Evolutionary conservation across 2,888 invertebrate genomes (phyloP), one percentile per base, ranked within the genome.

Genomic region (Microctonus hyperodae): DNA sequence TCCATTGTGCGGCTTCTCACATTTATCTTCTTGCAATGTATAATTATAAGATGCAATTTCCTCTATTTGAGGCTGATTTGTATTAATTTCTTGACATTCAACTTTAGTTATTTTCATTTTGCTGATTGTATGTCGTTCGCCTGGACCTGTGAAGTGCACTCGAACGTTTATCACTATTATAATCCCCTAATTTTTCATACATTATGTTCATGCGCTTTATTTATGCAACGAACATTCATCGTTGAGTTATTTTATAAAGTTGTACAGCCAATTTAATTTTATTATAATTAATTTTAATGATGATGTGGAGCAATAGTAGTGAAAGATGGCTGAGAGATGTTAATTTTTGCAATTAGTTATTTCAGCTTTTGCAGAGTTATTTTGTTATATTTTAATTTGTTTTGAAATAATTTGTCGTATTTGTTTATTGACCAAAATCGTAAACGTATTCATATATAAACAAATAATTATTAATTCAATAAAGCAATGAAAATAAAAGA

Each of bases 71-170:
- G 89, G 84, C 3, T 87, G 86, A 68, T 88, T 87, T 65, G 85
- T 85, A 48, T 73, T 71, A 48, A 81, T 74, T 76, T 88, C 87
- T 74, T 88, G 88, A 76, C 88, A 88, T 82, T 87, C 87, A 69
- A 88, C 86, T 69, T 88, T 86, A 56, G 87, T 88, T 63, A 89
- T 86, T 61, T 86, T 88, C 87, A 89, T 88, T 87, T 88, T 89
- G 86, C 89, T 89, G 83, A 90, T 87, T 74, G 88, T 87, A 83
- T 88, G 90, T 76, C 88, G 87, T 86, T 90, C 90, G 73, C 89
- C 89, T 74, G 89, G 88, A 88, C 90, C 90, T 90, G 81, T 67
- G 81, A 79, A 83, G 58, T 55, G 61, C 16, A 64, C 64, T 64
- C 20, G n/a, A n/a, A n/a, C n/a, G n/a, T n/a, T n/a, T n/a, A n/a